These are phyloP conservation scores for Drosophila meridionalis DNA, from an alignment of 2,888 invertebrate species.

Conservation along the genomic window DNA sequence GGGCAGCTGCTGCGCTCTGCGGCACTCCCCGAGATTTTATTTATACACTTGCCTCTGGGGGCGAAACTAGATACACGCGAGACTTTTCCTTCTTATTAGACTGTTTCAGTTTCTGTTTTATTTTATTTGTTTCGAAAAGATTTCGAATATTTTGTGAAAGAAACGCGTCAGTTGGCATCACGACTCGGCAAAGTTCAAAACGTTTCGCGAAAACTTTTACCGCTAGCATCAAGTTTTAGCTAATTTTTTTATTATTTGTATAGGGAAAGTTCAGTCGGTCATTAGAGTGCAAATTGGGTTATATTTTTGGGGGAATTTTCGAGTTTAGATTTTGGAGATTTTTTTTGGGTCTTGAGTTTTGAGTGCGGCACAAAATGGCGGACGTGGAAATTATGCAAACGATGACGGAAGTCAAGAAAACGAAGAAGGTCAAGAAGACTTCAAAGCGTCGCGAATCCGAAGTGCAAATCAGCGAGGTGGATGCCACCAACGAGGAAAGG, in stretches of 20 bases:
- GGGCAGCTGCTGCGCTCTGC: constrained; percentile 27
- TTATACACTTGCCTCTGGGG: constrained; percentile 77
- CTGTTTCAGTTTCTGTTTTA: constrained; percentile 2
- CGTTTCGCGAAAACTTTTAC: constrained; percentile 61
- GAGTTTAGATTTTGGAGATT: constrained; percentile 1
- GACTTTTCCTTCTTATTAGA: constrained; percentile 20
- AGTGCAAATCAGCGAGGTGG: constrained; percentile 93
- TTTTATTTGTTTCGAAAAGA: constrained; percentile 43
- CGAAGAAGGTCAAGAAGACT: constrained; percentile 96
- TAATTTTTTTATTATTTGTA: not conserved
- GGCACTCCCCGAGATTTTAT: constrained; percentile 68
- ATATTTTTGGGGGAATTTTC: constrained; percentile 1
- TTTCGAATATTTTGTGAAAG: constrained; percentile 71
- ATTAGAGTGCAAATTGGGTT: constrained; percentile 67
- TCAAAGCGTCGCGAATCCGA: constrained; percentile 93
- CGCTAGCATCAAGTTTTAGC: constrained; percentile 33
- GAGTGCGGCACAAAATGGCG: constrained; percentile 88
- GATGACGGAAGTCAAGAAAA: constrained; percentile 92
- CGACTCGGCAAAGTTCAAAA: constrained; percentile 83
- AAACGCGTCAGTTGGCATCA: constrained; percentile 82
- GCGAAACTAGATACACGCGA: constrained; percentile 76
- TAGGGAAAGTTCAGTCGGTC: constrained; percentile 82
- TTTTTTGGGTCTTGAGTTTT: not conserved
- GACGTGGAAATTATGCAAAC: constrained; percentile 96
- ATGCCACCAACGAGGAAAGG: constrained; percentile 88